Conservation (phyloP, 23 tunicate species). For the Clavelina lepadiformis region DNA sequence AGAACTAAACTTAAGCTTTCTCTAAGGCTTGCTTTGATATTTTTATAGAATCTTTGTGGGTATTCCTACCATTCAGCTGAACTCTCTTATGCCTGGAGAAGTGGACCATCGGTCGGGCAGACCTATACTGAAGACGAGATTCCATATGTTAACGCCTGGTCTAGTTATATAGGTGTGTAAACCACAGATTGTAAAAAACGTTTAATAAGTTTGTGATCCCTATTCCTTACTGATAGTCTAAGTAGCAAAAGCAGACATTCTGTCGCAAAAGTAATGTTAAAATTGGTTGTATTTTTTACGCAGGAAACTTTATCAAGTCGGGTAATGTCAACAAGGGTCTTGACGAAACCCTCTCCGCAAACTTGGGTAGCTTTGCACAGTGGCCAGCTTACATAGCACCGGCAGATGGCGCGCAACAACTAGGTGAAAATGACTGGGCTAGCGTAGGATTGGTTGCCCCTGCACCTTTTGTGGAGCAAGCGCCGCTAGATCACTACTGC, state of each 20-base stretch:
- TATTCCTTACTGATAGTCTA: neutral
- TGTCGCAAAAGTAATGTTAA: too few species aligned
- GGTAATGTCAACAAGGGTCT: slow-evolving; percentile 63
- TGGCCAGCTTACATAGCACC: slow-evolving; percentile 48
- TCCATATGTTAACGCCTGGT: slow-evolving; percentile 42
- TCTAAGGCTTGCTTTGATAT: neutral
- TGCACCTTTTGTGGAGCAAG: slow-evolving; percentile 31
- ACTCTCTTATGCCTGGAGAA: slow-evolving; percentile 65
- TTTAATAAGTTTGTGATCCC: neutral
- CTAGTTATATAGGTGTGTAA: slow-evolving; percentile 40
- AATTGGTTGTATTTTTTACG: neutral
- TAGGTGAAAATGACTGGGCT: slow-evolving; percentile 30
- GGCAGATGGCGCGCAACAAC: neutral
- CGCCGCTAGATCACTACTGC: slow-evolving; percentile 48
- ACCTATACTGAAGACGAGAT: slow-evolving; percentile 45
- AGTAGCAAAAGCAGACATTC: neutral
- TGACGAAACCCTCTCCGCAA: neutral
- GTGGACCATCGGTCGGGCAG: slow-evolving; percentile 55
- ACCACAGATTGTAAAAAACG: too few species aligned
- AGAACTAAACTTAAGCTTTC: neutral
- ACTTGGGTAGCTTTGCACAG: slow-evolving; percentile 14
- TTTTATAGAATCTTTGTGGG: slow-evolving; percentile 44
- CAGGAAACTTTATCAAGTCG: slow-evolving; percentile 54
- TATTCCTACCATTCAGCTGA: slow-evolving; percentile 60
- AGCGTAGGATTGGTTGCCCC: slow-evolving; percentile 42